Conservation (phyloP, 2,888 invertebrate species). For the Rotaria magnacalcarata region DNA sequence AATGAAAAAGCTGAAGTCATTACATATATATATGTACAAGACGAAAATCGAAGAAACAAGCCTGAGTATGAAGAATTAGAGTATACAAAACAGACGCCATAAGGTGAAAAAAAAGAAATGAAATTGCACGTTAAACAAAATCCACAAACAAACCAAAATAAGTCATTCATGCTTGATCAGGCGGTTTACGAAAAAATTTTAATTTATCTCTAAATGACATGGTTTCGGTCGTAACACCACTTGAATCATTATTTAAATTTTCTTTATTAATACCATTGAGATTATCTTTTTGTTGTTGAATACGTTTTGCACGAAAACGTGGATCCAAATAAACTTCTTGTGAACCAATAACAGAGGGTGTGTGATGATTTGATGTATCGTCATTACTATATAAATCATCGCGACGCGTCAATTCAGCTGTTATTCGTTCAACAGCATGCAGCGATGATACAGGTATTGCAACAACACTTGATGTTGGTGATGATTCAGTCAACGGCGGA, state of each 20-base stretch:
- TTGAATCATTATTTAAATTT: background rate
- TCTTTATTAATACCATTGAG: conserved; percentile 24
- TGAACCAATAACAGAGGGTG: conserved; percentile 70
- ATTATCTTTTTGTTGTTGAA: conserved; percentile 38
- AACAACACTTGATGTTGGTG: conserved; percentile 25
- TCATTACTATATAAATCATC: conserved; percentile 40
- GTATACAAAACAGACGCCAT: background rate
- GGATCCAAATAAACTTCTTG: conserved; percentile 97
- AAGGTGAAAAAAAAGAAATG: background rate
- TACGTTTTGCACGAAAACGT: conserved; percentile 58
- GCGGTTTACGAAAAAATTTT: conserved; percentile 30
- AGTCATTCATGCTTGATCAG: background rate
- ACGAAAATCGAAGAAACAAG: background rate
- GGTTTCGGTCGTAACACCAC: conserved; percentile 1
- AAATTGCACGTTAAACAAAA: background rate
- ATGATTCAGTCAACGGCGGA: conserved; percentile 7
- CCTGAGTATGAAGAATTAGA: background rate
- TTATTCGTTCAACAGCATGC: conserved; percentile 28
- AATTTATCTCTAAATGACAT: conserved; percentile 22
- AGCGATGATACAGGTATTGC: conserved; percentile 32
- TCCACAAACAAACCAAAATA: background rate
- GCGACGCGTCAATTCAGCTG: conserved; percentile 18
- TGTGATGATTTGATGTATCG: conserved; percentile 32
- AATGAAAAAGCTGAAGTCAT: background rate
- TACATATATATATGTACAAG: background rate